Evolutionary conservation across 2,888 invertebrate genomes (phyloP), one percentile per base, ranked within the genome.

Genomic region (Gymnoscelis rufifasciata): DNA sequence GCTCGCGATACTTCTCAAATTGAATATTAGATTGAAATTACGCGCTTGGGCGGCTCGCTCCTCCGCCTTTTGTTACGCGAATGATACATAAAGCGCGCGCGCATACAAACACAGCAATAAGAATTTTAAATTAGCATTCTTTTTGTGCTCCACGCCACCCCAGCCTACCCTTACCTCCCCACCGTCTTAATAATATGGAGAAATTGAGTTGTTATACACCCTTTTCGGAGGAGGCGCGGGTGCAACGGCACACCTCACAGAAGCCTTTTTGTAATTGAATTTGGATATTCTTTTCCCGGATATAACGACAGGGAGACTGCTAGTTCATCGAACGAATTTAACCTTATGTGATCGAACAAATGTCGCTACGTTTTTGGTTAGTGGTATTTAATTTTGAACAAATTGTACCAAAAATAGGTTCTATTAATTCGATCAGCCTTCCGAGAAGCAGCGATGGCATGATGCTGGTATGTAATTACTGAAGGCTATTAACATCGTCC

Each of bases 71-170:
- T 84, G 81, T 87, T 83, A 78, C 79, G 71, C 68, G 78, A 78
- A 74, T 78, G 83, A 83, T 83, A 84, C 78, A 83, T 81, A 86
- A 78, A 78, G 83, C 86, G 83, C 83, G 78, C 77, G 84, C 86
- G 87, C 87, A 86, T 81, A 84, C 79, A 78, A 80, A 83, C 81
- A 78, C 70, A 71, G 78, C 77, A 84, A 86, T 86, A 84, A 78
- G 83, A 86, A 84, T 87, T 86, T 87, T 83, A 87, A 88, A 88
- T 88, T 87, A 86, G 88, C 87, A 86, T 87, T 86, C 83, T 88
- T 88, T 86, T 86, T 86, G 83, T 84, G 78, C 71, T 76, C 72
- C 74, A 65, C 56, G 71, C 82, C 78, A 80, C 83, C 83, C 84
- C 62, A 67, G 59, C 63, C 63, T 73, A 70, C 67, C 74, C 74